Percentiles rank a stretch among this genome's conserved stretches.
phyloP scores from a whole-genome alignment of 1,140 invertebrate species.

The Calosoma granatense region DNA sequence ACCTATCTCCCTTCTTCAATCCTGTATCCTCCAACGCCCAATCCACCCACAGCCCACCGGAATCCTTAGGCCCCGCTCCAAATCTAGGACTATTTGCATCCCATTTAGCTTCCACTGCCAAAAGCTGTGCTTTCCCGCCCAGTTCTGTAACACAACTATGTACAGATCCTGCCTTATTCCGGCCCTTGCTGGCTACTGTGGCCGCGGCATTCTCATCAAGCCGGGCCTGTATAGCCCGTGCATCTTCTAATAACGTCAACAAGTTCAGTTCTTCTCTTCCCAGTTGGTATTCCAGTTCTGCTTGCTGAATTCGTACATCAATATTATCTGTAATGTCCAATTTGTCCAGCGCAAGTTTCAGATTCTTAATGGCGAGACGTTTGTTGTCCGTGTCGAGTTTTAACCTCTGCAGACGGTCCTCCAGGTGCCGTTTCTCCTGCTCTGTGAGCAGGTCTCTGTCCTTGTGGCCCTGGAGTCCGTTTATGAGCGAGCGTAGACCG shows the following conservation, averaged over 20 bases:
- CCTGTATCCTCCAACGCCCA: constrained; percentile 67
- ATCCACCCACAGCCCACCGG: constrained; percentile 54
- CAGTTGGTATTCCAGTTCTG: constrained; percentile 78
- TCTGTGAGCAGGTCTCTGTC: constrained; percentile 34
- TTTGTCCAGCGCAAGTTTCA: constrained; percentile 61
- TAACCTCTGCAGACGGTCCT: constrained; percentile 54
- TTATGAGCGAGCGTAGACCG: not conserved
- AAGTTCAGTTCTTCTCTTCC: constrained; percentile 79
- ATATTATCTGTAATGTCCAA: constrained; percentile 63
- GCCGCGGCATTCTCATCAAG: constrained; percentile 55
- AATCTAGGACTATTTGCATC: constrained; percentile 54
- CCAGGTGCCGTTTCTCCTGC: constrained; percentile 52
- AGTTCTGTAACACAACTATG: not conserved
- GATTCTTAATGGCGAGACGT: constrained; percentile 58
- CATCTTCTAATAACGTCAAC: constrained; percentile 72
- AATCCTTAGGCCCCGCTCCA: constrained; percentile 46
- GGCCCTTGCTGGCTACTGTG: constrained; percentile 33
- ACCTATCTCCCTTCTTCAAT: constrained; percentile 67
- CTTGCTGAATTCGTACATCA: constrained; percentile 75
- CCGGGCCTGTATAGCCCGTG: constrained; percentile 62
- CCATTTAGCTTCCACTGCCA: constrained; percentile 53
- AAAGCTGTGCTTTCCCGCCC: constrained; percentile 28
- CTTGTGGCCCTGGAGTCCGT: constrained; percentile 10
- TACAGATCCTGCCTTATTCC: constrained; percentile 14
- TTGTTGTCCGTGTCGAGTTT: constrained; percentile 61